Base-by-base conservation (phyloP, 2,888 invertebrate genomes). In the Tetanocera ferruginea region DNA sequence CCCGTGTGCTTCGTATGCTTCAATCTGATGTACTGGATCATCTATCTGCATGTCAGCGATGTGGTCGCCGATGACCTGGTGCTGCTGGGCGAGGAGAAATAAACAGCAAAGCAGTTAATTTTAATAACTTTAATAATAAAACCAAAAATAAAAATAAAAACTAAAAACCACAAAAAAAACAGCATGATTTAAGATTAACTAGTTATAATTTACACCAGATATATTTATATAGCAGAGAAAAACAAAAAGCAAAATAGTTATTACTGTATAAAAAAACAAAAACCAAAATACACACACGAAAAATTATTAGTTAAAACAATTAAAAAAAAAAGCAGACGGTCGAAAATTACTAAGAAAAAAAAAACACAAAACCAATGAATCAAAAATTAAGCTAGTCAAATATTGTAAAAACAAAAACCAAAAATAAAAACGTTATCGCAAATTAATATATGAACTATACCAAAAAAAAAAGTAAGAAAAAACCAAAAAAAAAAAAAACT, bases 1-100 rank as follows among this genome's bases (percentile, higher is more conserved):
- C 99, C 99, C 76, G 96, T 98, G 87, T 97, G 98, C 92, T 99
- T 99, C 93, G 96, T 98, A 83, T 96, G 98, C 91, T 99, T 99
- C 93, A 99, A 99, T 91, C 94, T 97, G 85, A 97, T 97, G 97
- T 97, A 97, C 92, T 97, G 97, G 97, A 97, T 97, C 91, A 97
- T 97, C 89, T 97, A 97, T 90, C 93, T 97, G 86, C 97, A 97
- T 93, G 97, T 97, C 90, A 97, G 97, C 89, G 97, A 97, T 92
- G 97, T 97, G 88, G 96, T 97, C 87, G 96, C 96, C 91, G 97
- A 97, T 90, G 97, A 97, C 92, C 93, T 97, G 91, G 97, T 97
- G 89, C 92, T 95, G 88, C 92, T 96, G 82, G 93, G 93, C 86
- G 93, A 92, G 88, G 93, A 93, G 89, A 91, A 94, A 92, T 94